Conservation (phyloP, 2,888 invertebrate genomes). For the Xanthorhoe designata region DNA sequence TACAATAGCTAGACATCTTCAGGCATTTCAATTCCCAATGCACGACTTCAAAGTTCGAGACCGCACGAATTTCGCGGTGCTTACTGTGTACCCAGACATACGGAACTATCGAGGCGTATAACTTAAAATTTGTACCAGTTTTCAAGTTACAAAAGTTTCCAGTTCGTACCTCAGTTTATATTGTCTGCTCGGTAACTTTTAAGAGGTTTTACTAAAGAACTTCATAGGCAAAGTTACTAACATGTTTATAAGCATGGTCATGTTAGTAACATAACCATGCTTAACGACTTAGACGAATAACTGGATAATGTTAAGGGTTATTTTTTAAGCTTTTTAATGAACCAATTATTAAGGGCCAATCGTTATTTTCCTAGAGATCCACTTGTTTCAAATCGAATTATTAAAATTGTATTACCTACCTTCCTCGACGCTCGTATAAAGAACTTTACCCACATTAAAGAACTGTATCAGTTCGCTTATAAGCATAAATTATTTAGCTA, state of each 20-base stretch:
- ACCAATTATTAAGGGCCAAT: no score
- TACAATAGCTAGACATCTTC: conserved; percentile 10
- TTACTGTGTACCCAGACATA: conserved; percentile 11
- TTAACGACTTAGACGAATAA: neutral
- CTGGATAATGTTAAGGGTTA: no score
- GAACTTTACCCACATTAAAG: no score
- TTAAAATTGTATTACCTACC: no score
- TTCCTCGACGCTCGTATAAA: no score
- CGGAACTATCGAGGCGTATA: conserved; percentile 25
- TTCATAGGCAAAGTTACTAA: conserved; percentile 3
- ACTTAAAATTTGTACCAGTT: conserved; percentile 26
- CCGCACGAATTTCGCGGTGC: conserved; percentile 22
- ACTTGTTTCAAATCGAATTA: no score
- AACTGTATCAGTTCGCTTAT: no score
- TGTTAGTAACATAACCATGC: no score
- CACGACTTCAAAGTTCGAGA: conserved; percentile 20
- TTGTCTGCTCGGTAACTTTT: conserved; percentile 6
- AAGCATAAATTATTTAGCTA: no score
- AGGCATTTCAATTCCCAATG: conserved; percentile 13
- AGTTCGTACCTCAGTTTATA: conserved; percentile 10
- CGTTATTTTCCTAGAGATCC: no score
- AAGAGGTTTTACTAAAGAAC: conserved; percentile 2
- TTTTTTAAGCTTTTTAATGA: no score
- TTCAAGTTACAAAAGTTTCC: conserved; percentile 16
- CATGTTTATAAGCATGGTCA: no score